A percentile compares a stretch with the other conserved stretches of the same genome.
These are phyloP conservation scores for Drosophila demipolita DNA, from an alignment of 2,888 invertebrate genomes.

Conservation along the genomic window DNA sequence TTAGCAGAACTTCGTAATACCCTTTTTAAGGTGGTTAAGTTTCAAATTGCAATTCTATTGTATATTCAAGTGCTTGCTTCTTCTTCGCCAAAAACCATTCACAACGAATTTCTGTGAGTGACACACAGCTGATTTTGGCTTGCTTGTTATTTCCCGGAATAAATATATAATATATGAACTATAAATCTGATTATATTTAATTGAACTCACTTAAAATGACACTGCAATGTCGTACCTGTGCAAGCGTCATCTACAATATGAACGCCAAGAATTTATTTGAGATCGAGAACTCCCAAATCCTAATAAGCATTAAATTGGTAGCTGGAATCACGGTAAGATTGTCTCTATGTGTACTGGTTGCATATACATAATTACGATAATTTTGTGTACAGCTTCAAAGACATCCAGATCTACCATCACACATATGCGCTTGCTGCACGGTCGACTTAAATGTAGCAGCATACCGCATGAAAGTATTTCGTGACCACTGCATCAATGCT, in stretches of 20 bases:
- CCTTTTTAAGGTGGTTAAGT: not conserved
- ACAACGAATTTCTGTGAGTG: not conserved
- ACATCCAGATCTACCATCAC: slow-evolving; percentile 43
- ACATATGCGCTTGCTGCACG: slow-evolving; percentile 60
- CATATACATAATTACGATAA: not conserved
- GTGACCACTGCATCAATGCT: slow-evolving; percentile 55
- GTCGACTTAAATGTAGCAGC: slow-evolving; percentile 56
- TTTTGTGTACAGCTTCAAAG: slow-evolving; percentile 33
- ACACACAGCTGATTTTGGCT: not conserved
- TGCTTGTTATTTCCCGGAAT: not conserved
- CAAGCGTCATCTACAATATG: slow-evolving; percentile 47
- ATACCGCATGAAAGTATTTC: slow-evolving; percentile 34
- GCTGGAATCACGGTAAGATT: slow-evolving; percentile 42
- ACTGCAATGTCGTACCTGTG: slow-evolving; percentile 60
- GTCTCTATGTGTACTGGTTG: not conserved
- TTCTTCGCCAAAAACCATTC: slow-evolving; percentile 24
- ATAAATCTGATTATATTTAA: not conserved
- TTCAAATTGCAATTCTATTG: not conserved
- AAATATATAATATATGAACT: not conserved
- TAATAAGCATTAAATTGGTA: slow-evolving; percentile 39
- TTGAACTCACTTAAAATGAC: slow-evolving; percentile 46
- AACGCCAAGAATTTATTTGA: slow-evolving; percentile 58
- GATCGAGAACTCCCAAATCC: slow-evolving; percentile 30
- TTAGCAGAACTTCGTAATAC: not conserved
- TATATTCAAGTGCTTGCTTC: slow-evolving; percentile 2